Conservation (phyloP, 2,888 invertebrate genomes). For the Ophion obscuratus region DNA sequence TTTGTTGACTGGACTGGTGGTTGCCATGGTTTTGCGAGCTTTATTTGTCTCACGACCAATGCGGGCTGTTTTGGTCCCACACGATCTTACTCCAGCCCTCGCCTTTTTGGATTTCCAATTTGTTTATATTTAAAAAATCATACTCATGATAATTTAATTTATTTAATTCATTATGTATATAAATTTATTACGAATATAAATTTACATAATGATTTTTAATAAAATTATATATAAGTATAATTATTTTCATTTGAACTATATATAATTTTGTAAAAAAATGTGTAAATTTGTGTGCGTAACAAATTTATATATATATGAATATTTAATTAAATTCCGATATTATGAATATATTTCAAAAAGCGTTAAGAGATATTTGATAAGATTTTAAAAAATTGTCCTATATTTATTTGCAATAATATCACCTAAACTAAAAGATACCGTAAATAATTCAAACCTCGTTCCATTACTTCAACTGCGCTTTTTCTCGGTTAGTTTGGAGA, state of each 20-base stretch:
- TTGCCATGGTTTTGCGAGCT: constrained; percentile 38
- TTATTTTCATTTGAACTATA: not conserved
- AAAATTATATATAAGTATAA: not conserved
- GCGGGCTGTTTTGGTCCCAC: not conserved
- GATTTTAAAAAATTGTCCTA: too few relatives aligned
- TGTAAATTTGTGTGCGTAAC: not conserved
- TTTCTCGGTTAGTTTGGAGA: not conserved
- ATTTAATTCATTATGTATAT: not conserved
- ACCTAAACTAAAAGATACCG: not conserved
- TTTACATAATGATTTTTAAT: not conserved
- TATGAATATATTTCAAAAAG: too few relatives aligned
- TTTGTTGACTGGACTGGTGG: constrained; percentile 55
- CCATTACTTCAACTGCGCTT: not conserved
- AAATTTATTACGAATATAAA: not conserved
- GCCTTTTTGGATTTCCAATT: not conserved
- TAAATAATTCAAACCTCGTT: not conserved
- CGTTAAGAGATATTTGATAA: too few relatives aligned
- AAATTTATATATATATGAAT: not conserved
- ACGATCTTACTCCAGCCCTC: not conserved
- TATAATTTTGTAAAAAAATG: too few relatives aligned
- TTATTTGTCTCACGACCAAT: constrained; percentile 36
- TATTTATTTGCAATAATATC: too few relatives aligned
- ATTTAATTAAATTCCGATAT: too few relatives aligned
- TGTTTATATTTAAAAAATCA: not conserved
- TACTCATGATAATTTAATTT: not conserved